Percentiles rank a stretch among this genome's conserved stretches.
These are phyloP conservation scores for Horisme vitalbata DNA, from an alignment of 2,888 invertebrate genomes.

Conservation along the genomic window DNA sequence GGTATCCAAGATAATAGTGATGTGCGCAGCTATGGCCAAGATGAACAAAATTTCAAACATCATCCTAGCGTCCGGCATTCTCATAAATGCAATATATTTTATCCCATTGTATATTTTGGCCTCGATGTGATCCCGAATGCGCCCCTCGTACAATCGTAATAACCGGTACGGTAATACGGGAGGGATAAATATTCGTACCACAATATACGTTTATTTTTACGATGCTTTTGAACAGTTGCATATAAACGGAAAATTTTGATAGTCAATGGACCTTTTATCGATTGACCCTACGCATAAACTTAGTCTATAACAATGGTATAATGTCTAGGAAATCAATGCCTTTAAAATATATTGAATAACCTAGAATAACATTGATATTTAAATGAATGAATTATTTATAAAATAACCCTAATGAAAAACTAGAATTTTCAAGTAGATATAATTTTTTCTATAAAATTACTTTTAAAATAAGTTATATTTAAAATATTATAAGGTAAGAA, in stretches of 20 bases:
- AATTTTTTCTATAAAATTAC: no score
- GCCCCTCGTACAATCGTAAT: slow-evolving; percentile 49
- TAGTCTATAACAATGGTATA: slow-evolving; percentile 6
- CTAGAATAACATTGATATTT: no score
- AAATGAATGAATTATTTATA: no score
- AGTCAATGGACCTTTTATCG: slow-evolving; percentile 8
- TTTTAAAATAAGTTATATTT: no score
- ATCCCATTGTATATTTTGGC: slow-evolving; percentile 30
- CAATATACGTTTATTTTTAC: slow-evolving; percentile 49
- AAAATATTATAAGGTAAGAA: no score
- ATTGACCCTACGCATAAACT: slow-evolving; percentile 11
- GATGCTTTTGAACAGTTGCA: slow-evolving; percentile 20
- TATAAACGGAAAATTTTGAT: slow-evolving; percentile 10
- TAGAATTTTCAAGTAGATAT: no score
- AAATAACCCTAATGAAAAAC: no score
- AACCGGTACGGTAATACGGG: slow-evolving; percentile 15
- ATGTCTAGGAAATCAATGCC: no score
- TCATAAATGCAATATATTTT: slow-evolving; percentile 27
- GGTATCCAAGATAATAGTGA: no score
- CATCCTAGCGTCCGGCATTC: slow-evolving; percentile 15
- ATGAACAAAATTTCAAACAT: slow-evolving; percentile 7
- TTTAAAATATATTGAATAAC: no score
- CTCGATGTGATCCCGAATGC: slow-evolving; percentile 41
- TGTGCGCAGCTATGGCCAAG: neutral
- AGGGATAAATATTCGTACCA: slow-evolving; percentile 37